Evolutionary conservation across 2,888 invertebrate genomes (phyloP).

Genomic region (Cistogaster globosa): DNA sequence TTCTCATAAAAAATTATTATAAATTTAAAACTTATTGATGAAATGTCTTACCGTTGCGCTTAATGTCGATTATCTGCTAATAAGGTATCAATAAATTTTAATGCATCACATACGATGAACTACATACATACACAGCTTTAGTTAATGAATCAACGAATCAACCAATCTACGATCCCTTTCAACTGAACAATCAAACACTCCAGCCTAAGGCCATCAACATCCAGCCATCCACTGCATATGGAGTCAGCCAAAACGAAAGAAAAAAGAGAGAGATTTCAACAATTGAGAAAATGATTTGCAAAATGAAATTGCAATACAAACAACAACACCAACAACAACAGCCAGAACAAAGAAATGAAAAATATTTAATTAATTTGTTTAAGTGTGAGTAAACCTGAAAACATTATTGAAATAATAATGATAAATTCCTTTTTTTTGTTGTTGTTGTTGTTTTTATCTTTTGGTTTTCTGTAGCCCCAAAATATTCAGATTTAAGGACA

Average conservation of each 20-base stretch:
- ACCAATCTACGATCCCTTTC: conserved; percentile 22
- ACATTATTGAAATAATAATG: conserved; percentile 58
- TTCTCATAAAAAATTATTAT: conserved; percentile 47
- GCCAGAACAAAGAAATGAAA: conserved; percentile 38
- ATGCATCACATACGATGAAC: conserved; percentile 22
- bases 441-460: background rate
- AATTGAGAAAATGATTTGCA: conserved; percentile 53
- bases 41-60: conserved; percentile 76
- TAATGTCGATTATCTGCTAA: conserved; percentile 81
- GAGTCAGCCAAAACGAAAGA: background rate
- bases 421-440: conserved; percentile 45
- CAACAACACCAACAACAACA: conserved; percentile 15
- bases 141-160: conserved; percentile 7
- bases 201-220: conserved; percentile 44
- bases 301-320: conserved; percentile 19
- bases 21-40: conserved; percentile 53
- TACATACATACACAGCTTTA: background rate
- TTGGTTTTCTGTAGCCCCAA: background rate
- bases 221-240: background rate
- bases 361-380: conserved; percentile 69
- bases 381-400: conserved; percentile 67
- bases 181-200: conserved; percentile 40
- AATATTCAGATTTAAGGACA: background rate
- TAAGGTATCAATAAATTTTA: conserved; percentile 79
- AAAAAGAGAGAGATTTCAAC: background rate